Base-by-base conservation (phyloP, 2,888 invertebrate genomes). In the Tetragnatha montana region DNA sequence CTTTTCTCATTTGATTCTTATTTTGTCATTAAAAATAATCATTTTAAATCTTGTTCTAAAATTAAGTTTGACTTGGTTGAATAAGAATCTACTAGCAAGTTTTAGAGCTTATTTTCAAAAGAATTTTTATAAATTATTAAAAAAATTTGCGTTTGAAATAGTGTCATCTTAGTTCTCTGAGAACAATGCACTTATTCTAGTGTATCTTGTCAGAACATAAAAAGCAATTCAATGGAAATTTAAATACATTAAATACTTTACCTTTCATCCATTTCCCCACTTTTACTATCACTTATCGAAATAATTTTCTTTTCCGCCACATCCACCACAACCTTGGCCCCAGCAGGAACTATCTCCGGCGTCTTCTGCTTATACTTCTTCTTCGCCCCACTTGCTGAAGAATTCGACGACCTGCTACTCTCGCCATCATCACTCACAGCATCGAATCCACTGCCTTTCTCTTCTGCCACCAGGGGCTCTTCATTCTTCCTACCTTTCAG, bases 271-370 rank as follows among this genome's bases (percentile, higher is more conserved):
- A 49, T 14, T 1, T 17, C 50, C 35, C 80, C 84, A 75, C 80
- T 82, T 78, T 60, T 22, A 49, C 60, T 79, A 84, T 84, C 80
- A 4, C 75, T 70, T 22, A 90, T 87, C 17, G 90, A 71, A 50
- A 90, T 90, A 6, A 90, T 81, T 4, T 87, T 90, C 49, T 83
- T 90, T 6, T 90, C 90, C n/a, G 51, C 83, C 71, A 21, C 60
- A 81, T 83, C 83, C 4, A 60, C 60, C 19, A 79, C 68, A 19
- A 79, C 82, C 75, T 87, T 84, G n/a, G 51, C 60, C 8, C 80
- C 81, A 60, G 89, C 87, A 35, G 90, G 90, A 14, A 90, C 76
- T 47, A 90, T 90, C 76, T 90, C 87, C 4, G 90, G 90, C 35
- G 87, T 82, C 69, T 87, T 90, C 35, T 60, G 79, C 10, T 87